phyloP scores from a whole-genome alignment of 2,888 invertebrate genomes.

The Ornithoptera priamus region DNA sequence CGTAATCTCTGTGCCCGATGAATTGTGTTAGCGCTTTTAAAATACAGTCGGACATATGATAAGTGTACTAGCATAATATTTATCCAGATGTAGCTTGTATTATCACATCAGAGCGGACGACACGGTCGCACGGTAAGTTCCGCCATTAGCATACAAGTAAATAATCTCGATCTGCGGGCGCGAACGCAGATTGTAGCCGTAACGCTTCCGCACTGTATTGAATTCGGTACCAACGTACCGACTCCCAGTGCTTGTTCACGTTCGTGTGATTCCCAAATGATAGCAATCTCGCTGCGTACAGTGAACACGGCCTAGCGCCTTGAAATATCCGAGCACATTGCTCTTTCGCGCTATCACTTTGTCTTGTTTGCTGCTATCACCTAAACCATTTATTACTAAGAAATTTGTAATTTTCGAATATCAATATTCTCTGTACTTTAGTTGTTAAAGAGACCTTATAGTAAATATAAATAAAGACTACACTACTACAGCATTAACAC shows the following conservation, averaged over 20 bases:
- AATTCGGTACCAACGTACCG: conserved; percentile 64
- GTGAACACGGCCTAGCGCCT: conserved; percentile 49
- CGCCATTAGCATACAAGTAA: conserved; percentile 75
- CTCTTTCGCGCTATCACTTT: conserved; percentile 39
- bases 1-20: conserved; percentile 70
- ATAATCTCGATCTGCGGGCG: conserved; percentile 71
- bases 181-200: conserved; percentile 65
- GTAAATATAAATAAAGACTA: too few species aligned
- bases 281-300: conserved; percentile 58
- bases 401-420: conserved; percentile 33
- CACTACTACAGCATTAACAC: too few species aligned
- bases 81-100: conserved; percentile 72
- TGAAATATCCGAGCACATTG: conserved; percentile 37
- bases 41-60: conserved; percentile 30
- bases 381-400: conserved; percentile 37
- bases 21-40: conserved; percentile 60
- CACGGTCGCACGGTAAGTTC: conserved; percentile 71
- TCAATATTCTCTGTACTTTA: conserved; percentile 2
- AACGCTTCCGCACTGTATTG: conserved; percentile 73
- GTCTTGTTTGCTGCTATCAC: conserved; percentile 29
- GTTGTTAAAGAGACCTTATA: background rate
- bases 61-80: conserved; percentile 27
- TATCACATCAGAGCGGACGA: conserved; percentile 68
- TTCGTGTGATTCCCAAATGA: conserved; percentile 72
- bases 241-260: conserved; percentile 66